These are phyloP conservation scores for Callipepla squamata DNA, from an alignment of 2,113 vertebrate species.

Conservation along the genomic window DNA sequence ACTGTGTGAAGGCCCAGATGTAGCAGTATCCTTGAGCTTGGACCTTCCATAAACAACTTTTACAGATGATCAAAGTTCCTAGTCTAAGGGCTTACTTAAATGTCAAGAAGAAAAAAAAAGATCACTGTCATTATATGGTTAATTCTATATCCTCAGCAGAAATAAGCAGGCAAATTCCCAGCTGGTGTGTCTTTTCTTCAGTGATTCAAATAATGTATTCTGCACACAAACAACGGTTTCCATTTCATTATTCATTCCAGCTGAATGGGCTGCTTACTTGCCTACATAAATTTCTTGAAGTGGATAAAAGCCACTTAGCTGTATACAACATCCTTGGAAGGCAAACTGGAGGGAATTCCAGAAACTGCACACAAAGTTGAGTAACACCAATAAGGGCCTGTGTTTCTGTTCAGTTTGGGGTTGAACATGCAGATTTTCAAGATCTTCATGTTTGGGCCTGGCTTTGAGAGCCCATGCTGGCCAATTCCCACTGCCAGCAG, in stretches of 20 bases:
- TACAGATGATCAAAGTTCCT: not conserved
- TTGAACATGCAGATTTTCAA: not conserved
- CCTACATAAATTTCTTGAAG: not conserved
- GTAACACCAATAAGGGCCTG: not conserved
- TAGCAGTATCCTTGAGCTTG: not conserved
- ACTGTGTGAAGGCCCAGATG: not conserved
- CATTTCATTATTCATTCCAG: not conserved
- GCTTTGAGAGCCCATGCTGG: not conserved
- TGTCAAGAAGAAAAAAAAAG: not conserved
- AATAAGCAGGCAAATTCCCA: not conserved
- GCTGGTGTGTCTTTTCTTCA: not conserved
- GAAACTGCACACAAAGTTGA: not conserved
- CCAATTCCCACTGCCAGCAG: not conserved
- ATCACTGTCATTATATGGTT: fast-evolving
- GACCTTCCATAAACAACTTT: not conserved
- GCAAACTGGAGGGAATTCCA: not conserved
- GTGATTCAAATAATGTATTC: not conserved
- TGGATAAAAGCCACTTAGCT: not conserved
- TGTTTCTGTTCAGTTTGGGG: not conserved
- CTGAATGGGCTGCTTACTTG: not conserved
- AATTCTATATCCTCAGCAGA: not conserved
- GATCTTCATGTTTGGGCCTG: not conserved
- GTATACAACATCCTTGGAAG: not conserved
- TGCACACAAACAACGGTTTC: not conserved
- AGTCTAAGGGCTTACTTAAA: not conserved